Base-by-base conservation (phyloP, 2,113 vertebrate genomes). In the Microcebus tavaratra region DNA sequence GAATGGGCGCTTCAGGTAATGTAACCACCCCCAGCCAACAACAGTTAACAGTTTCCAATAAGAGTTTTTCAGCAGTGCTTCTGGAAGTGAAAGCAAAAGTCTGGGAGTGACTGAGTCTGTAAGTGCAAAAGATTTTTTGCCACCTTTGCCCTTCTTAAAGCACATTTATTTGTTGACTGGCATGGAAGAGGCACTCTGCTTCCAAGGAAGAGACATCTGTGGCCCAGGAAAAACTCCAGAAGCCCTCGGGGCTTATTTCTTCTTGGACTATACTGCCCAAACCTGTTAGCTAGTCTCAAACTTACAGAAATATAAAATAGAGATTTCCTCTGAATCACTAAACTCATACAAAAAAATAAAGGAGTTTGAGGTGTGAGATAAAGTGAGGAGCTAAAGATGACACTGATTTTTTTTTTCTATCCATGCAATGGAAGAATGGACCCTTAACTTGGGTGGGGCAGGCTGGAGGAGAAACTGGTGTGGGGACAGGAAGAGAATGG, bases 81-180 rank as follows among this genome's bases (percentile, higher is more conserved):
- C 48, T 87, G 55, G 61, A 87, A 97, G 89, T 93, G 67, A 97
- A 96, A 97, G 82, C 39, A 39, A 95, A 96, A 96, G 63, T 27
- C 31, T 55, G 23, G 48, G 25, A 17, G n/a, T 59, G 73, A 79
- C 36, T 65, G 21, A 84, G 39, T 39, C 55, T 86, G 50, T 75
- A 80, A 81, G 45, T 59, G 50, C n/a, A 82, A 63, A 91, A 73
- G 39, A 55, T 91, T 7, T 7, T 79, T 79, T 63, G n/a, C 61
- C 42, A 93, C 96, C 83, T 98, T 94, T 97, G 80, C 39, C 91
- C 95, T 96, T 75, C 73, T 89, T 94, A 68, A 75, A 81, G 61
- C 61, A 42, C 79, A 76, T 95, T 94, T 95, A 50, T 65, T 93
- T 75, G 83, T 96, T 90, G 48, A 61, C 76, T 67, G 63, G 78